These are phyloP conservation scores for Xiphorhynchus elegans DNA, from an alignment of 2,113 vertebrate species.

Conservation along the genomic window DNA sequence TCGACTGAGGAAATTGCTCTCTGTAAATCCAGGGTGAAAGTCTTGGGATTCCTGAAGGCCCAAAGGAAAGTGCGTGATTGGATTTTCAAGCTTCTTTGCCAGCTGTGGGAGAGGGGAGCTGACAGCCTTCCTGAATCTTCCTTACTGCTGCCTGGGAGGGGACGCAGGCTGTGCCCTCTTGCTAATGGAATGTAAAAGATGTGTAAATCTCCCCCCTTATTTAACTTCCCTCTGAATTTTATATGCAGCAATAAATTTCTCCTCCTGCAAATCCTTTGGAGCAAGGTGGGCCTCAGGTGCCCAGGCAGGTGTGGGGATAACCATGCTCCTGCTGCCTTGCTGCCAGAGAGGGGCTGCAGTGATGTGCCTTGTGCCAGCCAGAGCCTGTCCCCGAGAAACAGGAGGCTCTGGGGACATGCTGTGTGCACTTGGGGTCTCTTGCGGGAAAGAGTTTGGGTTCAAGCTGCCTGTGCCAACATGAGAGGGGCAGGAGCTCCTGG, in stretches of 20 bases:
- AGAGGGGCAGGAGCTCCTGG: not conserved
- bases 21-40: slow-evolving; percentile 19
- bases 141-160: not conserved
- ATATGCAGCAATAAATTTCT: not conserved
- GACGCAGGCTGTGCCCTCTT: not conserved
- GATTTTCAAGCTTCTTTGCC: slow-evolving; percentile 16
- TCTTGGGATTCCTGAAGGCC: not conserved
- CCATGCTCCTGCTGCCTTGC: not conserved
- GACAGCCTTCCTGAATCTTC: slow-evolving; percentile 34
- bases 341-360: not conserved
- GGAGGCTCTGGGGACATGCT: fast-evolving
- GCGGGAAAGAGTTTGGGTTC: not conserved
- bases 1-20: not conserved
- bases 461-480: not conserved
- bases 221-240: not conserved
- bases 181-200: slow-evolving; percentile 3
- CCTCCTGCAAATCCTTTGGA: not conserved
- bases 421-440: not conserved
- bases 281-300: not conserved
- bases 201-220: not conserved
- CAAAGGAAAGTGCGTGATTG: not conserved
- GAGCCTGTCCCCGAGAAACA: not conserved
- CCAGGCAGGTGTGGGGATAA: not conserved
- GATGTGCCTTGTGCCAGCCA: not conserved
- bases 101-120: not conserved